phyloP scores from a whole-genome alignment of 2,888 invertebrate species.

The Ophion slaviceki region DNA sequence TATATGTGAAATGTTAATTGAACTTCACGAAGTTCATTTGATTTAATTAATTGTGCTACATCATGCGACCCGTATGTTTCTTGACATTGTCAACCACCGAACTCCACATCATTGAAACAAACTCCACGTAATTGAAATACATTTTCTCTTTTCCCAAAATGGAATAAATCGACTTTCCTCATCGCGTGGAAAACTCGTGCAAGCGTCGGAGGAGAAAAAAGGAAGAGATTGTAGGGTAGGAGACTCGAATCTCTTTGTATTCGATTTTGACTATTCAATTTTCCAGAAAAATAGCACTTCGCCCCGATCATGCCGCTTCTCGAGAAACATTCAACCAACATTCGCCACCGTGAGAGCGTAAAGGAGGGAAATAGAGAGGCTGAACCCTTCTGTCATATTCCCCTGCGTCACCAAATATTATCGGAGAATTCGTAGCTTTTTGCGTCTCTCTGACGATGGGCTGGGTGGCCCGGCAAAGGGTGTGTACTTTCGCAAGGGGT shows the following conservation, averaged over 20 bases:
- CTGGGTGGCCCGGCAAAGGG: slow-evolving; percentile 51
- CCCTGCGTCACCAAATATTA: slow-evolving; percentile 72
- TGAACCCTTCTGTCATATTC: slow-evolving; percentile 52
- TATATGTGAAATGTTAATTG: background rate
- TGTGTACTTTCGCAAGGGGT: slow-evolving; percentile 57
- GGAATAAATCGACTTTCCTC: slow-evolving; percentile 10
- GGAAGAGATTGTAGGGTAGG: slow-evolving; percentile 21
- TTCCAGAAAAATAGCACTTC: slow-evolving; percentile 80
- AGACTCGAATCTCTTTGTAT: slow-evolving; percentile 66
- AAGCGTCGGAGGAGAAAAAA: slow-evolving; percentile 6
- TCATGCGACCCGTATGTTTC: background rate
- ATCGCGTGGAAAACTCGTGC: background rate
- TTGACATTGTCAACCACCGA: background rate
- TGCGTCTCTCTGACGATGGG: slow-evolving; percentile 44
- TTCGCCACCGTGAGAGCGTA: background rate
- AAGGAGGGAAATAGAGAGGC: slow-evolving; percentile 8
- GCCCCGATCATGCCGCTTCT: slow-evolving; percentile 22
- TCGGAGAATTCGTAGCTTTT: slow-evolving; percentile 70
- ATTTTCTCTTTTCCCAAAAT: background rate
- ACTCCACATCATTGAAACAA: background rate
- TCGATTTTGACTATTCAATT: slow-evolving; percentile 82
- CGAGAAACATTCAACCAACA: slow-evolving; percentile 16
- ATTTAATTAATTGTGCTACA: background rate
- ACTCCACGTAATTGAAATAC: background rate
- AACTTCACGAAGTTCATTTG: background rate